These are phyloP conservation scores for Gymnosoma rotundatum DNA, from an alignment of 2,888 invertebrate genomes.

Conservation along the genomic window DNA sequence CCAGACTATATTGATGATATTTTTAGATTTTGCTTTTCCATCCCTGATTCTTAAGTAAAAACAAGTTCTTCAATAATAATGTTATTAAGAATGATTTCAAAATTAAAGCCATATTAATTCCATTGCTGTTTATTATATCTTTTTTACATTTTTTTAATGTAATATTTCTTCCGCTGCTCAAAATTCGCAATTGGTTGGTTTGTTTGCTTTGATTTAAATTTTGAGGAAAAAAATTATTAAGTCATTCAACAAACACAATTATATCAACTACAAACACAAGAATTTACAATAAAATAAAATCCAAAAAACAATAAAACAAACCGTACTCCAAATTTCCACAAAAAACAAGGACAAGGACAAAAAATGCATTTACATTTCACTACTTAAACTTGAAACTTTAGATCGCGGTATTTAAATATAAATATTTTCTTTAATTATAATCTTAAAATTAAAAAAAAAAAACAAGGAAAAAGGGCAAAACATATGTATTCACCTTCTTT, in stretches of 20 bases:
- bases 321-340: constrained; percentile 20
- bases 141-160: constrained; percentile 40
- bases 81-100: constrained; percentile 43
- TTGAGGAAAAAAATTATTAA: constrained; percentile 40
- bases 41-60: constrained; percentile 4
- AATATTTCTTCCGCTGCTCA: constrained; percentile 14
- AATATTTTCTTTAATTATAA: not conserved
- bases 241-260: constrained; percentile 9
- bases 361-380: not conserved
- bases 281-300: constrained; percentile 27
- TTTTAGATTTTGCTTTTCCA: not conserved
- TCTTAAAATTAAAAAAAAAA: not conserved
- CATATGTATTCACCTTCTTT: constrained; percentile 43
- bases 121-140: not conserved
- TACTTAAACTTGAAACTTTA: constrained; percentile 49
- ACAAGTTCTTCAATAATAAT: constrained; percentile 11
- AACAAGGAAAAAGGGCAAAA: not conserved
- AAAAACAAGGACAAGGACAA: constrained; percentile 44
- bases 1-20: not conserved
- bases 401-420: constrained; percentile 16
- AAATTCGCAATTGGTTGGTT: constrained; percentile 7
- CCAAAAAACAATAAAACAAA: constrained; percentile 37
- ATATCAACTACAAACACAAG: constrained; percentile 1
- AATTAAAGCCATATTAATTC: constrained; percentile 42
- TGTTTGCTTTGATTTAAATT: constrained; percentile 9